phyloP scores from a whole-genome alignment of 92 coral and sea anemone species.

The Blastomussa wellsi region DNA sequence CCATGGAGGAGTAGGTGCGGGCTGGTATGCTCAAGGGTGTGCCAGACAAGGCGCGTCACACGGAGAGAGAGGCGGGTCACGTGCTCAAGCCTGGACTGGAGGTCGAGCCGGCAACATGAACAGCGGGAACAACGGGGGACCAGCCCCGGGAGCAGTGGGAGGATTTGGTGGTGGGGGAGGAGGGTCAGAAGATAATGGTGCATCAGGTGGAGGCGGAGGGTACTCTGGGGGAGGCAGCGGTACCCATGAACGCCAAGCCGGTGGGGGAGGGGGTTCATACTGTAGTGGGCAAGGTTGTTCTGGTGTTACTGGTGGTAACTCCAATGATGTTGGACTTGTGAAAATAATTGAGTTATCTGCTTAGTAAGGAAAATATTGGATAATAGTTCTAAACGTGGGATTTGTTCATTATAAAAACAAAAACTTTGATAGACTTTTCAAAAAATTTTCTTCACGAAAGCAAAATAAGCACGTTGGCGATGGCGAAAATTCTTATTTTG shows the following conservation, averaged over 20 bases:
- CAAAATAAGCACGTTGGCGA: too few species aligned
- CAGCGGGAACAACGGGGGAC: constrained; percentile 70
- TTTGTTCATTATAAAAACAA: too few species aligned
- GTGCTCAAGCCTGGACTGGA: constrained; percentile 58
- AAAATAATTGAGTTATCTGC: constrained; percentile 10
- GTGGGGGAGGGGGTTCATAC: constrained; percentile 72
- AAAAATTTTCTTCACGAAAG: too few species aligned
- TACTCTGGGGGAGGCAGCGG: constrained; percentile 77
- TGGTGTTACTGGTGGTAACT: constrained; percentile 61
- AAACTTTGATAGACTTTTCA: too few species aligned
- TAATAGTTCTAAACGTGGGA: too few species aligned
- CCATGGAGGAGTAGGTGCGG: constrained; percentile 73
- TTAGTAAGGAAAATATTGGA: not conserved
- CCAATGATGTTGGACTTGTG: constrained; percentile 49
- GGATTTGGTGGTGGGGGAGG: constrained; percentile 75
- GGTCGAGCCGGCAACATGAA: constrained; percentile 70
- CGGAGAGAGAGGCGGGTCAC: constrained; percentile 67
- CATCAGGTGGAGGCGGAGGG: constrained; percentile 71
- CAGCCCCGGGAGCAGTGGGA: constrained; percentile 75
- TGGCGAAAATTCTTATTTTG: too few species aligned
- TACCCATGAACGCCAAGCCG: constrained; percentile 48
- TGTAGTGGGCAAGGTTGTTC: constrained; percentile 46
- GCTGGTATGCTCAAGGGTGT: constrained; percentile 63
- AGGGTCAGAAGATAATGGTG: constrained; percentile 69
- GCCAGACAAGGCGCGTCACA: constrained; percentile 16